Percentiles rank a stretch among this genome's conserved stretches.
phyloP scores from a whole-genome alignment of 2,888 invertebrate species.

The Clunio marinus region DNA sequence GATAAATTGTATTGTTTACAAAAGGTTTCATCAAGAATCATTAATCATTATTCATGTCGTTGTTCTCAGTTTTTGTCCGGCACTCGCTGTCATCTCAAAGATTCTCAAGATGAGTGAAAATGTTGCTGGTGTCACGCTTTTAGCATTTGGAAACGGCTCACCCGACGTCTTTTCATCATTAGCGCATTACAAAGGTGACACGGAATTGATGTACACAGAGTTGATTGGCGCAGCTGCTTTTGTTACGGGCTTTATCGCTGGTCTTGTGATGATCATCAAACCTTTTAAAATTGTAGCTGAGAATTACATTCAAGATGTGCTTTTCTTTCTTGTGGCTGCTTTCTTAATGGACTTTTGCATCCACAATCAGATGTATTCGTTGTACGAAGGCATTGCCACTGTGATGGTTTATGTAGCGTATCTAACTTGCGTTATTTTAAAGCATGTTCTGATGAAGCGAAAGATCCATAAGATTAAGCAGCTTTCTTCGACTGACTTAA shows the following conservation, averaged over 20 bases:
- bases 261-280: slow-evolving; percentile 54
- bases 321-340: slow-evolving; percentile 43
- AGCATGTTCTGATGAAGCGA: slow-evolving; percentile 41
- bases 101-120: slow-evolving; percentile 54
- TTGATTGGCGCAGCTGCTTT: slow-evolving; percentile 59
- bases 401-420: slow-evolving; percentile 43
- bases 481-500: neutral
- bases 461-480: slow-evolving; percentile 23
- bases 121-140: slow-evolving; percentile 62
- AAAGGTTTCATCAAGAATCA: neutral
- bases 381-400: slow-evolving; percentile 24
- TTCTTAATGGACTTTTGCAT: no score
- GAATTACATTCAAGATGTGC: slow-evolving; percentile 43
- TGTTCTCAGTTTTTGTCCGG: slow-evolving; percentile 54
- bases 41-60: neutral
- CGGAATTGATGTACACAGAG: slow-evolving; percentile 50
- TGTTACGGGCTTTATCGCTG: slow-evolving; percentile 58
- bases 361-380: slow-evolving; percentile 42
- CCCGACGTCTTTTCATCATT: slow-evolving; percentile 65
- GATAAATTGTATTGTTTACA: slow-evolving; percentile 55
- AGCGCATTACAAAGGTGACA: slow-evolving; percentile 50
- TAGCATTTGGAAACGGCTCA: slow-evolving; percentile 67
- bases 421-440: slow-evolving; percentile 42
- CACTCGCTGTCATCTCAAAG: slow-evolving; percentile 52
- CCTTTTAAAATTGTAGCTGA: slow-evolving; percentile 52